Evolutionary conservation across 2,113 vertebrate species (phyloP), one percentile per base, ranked within the genome.

Genomic region (Junco hyemalis): DNA sequence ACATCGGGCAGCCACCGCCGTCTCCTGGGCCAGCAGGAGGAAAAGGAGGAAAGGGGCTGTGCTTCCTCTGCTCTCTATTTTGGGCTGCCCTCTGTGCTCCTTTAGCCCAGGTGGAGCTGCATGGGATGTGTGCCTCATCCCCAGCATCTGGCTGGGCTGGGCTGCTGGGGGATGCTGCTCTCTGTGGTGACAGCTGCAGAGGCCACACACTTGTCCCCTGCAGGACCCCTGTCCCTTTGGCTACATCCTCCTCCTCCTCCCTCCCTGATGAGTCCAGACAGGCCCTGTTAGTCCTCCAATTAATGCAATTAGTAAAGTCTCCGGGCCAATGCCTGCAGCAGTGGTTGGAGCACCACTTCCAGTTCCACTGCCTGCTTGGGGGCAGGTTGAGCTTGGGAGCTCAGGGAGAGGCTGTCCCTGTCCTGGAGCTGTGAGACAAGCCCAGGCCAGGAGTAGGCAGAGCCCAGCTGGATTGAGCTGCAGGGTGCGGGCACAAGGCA

Each of bases 401-500:
- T 50, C 21, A 9, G 33, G 14, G 13, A 23, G 40, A 38, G 0
- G 2, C 13, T 9, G 38, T 48, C 15, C 16, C 6, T 8, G 0
- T 40, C n/a, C 21, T 21, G 26, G 13, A 20, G 13, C 11, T 73
- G 22, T 6, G 38, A 28, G 22, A 61, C 44, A 74, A 33, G 8
- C 15, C 14, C 61, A 20, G n/a, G 28, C 19, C 40, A 28, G 47
- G 18, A n/a, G 17, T 1, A 6, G n/a, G 31, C 57, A 72, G 38
- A 18, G 7, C 29, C 24, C 26, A 4, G 36, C 4, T 29, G 15
- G 31, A 24, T 20, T 36, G 40, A 24, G 40, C 48, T 69, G 38
- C 1, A 1, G 7, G 5, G 8, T 9, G 33, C 0, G 0, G 7
- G 25, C 22, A 29, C 5, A 5, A 50, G 3, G 33, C 38, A 68